Evolutionary conservation across 2,113 vertebrate genomes (phyloP).

Genomic region (Anarhynchus alexandrinus): DNA sequence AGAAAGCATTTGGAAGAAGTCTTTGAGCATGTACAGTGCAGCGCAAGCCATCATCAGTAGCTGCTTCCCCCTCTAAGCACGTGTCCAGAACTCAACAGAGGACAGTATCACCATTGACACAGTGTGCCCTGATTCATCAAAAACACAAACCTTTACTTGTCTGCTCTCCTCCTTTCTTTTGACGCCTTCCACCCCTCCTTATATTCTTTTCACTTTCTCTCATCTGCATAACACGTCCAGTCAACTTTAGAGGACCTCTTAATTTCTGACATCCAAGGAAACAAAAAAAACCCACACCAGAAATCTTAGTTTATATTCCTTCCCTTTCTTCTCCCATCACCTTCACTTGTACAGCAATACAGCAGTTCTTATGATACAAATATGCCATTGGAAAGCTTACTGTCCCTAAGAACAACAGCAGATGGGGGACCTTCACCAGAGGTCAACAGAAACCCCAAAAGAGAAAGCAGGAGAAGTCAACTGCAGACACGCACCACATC

Average conservation of each 20-base stretch:
- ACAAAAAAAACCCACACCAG: background rate
- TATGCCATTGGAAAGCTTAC: background rate
- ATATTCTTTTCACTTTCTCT: background rate
- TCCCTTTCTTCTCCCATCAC: background rate
- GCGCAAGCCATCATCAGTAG: background rate
- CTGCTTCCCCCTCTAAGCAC: background rate
- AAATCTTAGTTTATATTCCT: background rate
- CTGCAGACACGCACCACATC: background rate
- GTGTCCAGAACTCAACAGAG: background rate
- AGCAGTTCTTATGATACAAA: background rate
- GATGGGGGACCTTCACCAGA: background rate
- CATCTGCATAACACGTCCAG: accelerated
- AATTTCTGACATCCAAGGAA: background rate
- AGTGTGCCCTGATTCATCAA: background rate
- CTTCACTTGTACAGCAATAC: background rate
- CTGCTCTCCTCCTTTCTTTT: background rate
- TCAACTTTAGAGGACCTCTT: background rate
- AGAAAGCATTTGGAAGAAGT: background rate
- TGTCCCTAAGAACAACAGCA: background rate
- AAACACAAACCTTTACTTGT: background rate
- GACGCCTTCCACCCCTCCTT: background rate
- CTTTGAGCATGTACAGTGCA: background rate
- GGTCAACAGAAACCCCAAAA: background rate
- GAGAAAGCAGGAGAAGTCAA: background rate
- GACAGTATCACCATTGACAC: background rate